Conservation (phyloP, 2,888 invertebrate species). For the Agrotis ipsilon region DNA sequence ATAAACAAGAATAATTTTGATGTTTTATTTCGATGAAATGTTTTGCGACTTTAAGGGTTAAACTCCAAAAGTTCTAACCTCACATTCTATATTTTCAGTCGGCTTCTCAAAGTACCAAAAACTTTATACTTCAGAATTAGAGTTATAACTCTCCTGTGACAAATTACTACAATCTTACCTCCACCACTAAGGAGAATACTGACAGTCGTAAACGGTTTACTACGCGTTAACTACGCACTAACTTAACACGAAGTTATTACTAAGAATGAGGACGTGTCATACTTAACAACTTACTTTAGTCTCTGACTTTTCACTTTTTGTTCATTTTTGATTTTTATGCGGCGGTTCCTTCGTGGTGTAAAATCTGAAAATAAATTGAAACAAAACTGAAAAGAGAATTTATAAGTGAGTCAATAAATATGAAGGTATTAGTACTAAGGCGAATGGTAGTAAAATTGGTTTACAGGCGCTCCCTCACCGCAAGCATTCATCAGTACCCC, state of each 20-base stretch:
- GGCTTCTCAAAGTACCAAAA: background rate
- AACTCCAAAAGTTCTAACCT: too few relatives aligned
- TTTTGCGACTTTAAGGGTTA: too few relatives aligned
- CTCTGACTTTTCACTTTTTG: background rate
- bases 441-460: too few relatives aligned
- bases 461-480: too few relatives aligned
- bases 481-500: too few relatives aligned
- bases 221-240: slow-evolving; percentile 38
- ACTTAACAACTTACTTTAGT: background rate
- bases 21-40: too few relatives aligned
- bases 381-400: background rate
- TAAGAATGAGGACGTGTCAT: slow-evolving; percentile 3
- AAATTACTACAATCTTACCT: slow-evolving; percentile 23
- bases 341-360: background rate
- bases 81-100: too few relatives aligned
- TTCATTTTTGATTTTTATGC: background rate
- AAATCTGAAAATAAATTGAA: background rate
- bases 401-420: background rate
- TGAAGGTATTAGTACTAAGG: too few relatives aligned
- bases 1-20: too few relatives aligned
- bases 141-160: background rate
- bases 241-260: slow-evolving; percentile 36
- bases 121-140: background rate
- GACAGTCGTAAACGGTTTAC: slow-evolving; percentile 49
- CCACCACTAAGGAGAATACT: slow-evolving; percentile 8